Conservation (phyloP, 2,113 vertebrate species). For the Lepisosteus osseus region DNA sequence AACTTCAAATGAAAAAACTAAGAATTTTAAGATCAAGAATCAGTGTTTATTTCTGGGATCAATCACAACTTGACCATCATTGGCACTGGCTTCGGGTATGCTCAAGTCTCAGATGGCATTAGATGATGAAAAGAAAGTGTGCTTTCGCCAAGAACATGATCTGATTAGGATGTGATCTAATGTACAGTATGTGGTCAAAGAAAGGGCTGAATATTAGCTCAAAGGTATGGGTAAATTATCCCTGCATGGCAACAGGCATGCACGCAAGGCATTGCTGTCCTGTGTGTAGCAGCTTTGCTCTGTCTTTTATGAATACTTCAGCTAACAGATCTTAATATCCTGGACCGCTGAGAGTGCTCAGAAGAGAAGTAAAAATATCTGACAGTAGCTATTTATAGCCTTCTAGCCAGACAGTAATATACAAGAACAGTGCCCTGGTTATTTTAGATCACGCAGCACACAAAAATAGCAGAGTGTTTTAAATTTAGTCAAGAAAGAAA, state of each 20-base stretch:
- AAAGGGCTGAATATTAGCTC: not conserved
- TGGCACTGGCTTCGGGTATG: not conserved
- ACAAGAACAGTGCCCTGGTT: slow-evolving; percentile 4
- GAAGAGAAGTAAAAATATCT: slow-evolving; percentile 21
- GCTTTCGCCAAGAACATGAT: not conserved
- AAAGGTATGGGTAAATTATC: not conserved
- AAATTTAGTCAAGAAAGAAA: not conserved
- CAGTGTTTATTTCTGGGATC: not conserved
- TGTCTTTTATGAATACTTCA: slow-evolving; percentile 1
- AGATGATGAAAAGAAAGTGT: not conserved
- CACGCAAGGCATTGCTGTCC: not conserved
- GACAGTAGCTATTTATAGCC: slow-evolving; percentile 23
- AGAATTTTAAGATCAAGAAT: no score
- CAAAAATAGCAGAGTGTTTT: not conserved
- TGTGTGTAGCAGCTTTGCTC: not conserved
- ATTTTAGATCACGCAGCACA: slow-evolving; percentile 3
- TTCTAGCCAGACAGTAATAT: slow-evolving; percentile 3
- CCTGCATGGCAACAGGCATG: not conserved
- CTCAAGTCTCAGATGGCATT: not conserved
- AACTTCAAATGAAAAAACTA: no score
- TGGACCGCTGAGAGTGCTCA: slow-evolving; percentile 12
- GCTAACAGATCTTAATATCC: slow-evolving; percentile 17
- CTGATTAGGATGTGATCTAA: slow-evolving; percentile 1
- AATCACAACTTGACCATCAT: not conserved
- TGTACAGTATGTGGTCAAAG: not conserved